Base-by-base conservation (phyloP, 2,888 invertebrate species). In the Machimus atricapillus region DNA sequence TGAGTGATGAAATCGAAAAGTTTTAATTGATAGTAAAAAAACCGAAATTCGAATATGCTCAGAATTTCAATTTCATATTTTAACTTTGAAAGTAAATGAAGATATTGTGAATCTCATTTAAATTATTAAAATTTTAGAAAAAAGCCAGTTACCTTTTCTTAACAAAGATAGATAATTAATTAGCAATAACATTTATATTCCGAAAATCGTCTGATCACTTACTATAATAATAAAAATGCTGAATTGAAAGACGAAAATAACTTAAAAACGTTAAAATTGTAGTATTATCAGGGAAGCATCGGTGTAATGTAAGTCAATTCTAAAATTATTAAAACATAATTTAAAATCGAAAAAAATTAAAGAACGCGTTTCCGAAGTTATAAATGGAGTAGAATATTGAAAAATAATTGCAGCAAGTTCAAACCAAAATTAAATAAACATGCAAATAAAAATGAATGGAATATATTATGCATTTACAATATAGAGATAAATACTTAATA, bases 391-490 rank as follows among this genome's bases (percentile, higher is more conserved):
- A 82, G 56, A 40, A 58, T 82, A 82, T 82, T 34, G 52, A 16
- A 82, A 82, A 82, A 82, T 82, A 82, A 82, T 82, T 58, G 82
- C 82, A 34, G 58, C 82, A 82, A 82, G 37, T 34, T 82, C 40
- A 82, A 82, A 82, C 58, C 34, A 82, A 82, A 82, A 56, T 34
- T 82, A 85, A 85, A 85, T 74, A 85, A 85, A 85, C 74, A 85
- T 74, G 74, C 85, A 85, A 85, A 85, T 85, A 43, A 85, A 85
- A 74, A 74, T 85, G 27, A 46, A 83, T 83, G 40, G 31, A 74
- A 46, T 74, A 85, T 56, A 56, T 85, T 74, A 74, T 85, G 85
- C 85, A 85, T 85, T 74, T 85, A 85, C 85, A 85, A 85, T 85
- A 85, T 83, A 66, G 40, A 85, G 34, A 85, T 85, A 85, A 37